Percentiles rank a stretch among this genome's conserved stretches.
Conservation (phyloP, 2,888 invertebrate genomes). For the Beris morrisii region DNA sequence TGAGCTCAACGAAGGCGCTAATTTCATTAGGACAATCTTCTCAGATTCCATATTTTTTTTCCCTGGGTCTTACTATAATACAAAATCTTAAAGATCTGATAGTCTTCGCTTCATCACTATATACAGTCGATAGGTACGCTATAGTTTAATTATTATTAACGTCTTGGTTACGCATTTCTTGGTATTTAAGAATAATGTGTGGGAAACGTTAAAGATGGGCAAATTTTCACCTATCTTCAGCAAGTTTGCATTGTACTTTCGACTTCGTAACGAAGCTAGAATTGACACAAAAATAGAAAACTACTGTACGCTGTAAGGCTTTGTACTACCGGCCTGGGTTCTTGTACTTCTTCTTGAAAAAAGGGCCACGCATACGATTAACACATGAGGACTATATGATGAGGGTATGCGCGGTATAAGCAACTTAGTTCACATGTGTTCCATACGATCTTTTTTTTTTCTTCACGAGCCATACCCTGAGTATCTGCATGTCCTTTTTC, state of each 20-base stretch:
- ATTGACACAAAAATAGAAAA: conserved; percentile 4
- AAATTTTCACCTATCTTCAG: conserved; percentile 2
- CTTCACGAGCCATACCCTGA: background rate
- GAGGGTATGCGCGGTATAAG: too few relatives aligned
- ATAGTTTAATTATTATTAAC: conserved; percentile 19
- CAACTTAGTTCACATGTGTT: too few relatives aligned
- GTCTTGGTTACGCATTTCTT: conserved; percentile 11
- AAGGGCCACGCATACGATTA: background rate
- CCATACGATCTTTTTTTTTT: too few relatives aligned
- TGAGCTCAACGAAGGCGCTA: conserved; percentile 39
- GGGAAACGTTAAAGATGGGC: conserved; percentile 12
- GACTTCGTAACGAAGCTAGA: conserved; percentile 19
- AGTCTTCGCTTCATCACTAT: background rate
- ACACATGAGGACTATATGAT: too few relatives aligned
- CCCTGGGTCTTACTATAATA: background rate
- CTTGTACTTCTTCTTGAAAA: background rate
- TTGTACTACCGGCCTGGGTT: too few relatives aligned
- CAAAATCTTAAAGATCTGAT: background rate
- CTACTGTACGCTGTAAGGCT: too few relatives aligned
- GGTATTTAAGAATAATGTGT: background rate
- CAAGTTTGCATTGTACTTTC: conserved; percentile 16
- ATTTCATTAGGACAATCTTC: conserved; percentile 40
- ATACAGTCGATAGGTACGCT: background rate
- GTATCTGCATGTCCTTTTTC: conserved; percentile 20
- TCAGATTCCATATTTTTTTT: conserved; percentile 35